Conservation (phyloP, 2,113 vertebrate genomes). For the Toxostoma redivivum region DNA sequence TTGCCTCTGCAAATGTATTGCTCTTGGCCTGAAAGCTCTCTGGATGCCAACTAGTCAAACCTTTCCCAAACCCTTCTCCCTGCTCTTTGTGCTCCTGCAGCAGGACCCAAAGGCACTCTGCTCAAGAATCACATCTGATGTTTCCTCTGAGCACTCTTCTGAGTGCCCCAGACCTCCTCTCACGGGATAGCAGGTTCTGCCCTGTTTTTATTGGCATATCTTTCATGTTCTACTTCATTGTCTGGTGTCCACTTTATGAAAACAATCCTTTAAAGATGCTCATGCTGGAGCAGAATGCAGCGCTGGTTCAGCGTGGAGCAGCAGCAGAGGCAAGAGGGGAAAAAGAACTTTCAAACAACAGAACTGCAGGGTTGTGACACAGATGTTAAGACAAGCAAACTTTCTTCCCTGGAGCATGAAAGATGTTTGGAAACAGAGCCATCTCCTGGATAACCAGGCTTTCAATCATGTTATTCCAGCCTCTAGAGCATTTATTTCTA, state of each 20-base stretch:
- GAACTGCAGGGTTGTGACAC: constrained; percentile 3
- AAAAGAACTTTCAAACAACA: background rate
- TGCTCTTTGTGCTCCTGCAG: background rate
- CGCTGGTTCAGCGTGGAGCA: background rate
- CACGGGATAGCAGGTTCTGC: background rate
- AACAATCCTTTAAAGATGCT: constrained; percentile 47
- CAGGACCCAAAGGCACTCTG: background rate
- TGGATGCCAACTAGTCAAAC: background rate
- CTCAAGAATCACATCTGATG: background rate
- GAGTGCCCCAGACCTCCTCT: background rate
- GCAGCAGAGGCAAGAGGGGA: background rate
- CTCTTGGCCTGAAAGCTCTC: background rate
- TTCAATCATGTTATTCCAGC: constrained; percentile 17
- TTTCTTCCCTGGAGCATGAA: background rate
- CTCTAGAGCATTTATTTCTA: background rate
- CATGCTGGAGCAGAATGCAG: background rate
- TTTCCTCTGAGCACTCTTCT: background rate
- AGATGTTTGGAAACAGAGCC: constrained; percentile 60
- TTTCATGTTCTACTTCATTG: constrained; percentile 29
- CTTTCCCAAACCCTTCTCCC: background rate
- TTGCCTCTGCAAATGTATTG: background rate
- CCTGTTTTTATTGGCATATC: constrained; percentile 46
- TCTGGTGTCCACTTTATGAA: constrained; percentile 49
- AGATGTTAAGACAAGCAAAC: background rate
- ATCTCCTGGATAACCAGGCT: constrained; percentile 50